Evolutionary conservation across 2,113 vertebrate genomes (phyloP).

Genomic region (Erythrolamprus reginae): DNA sequence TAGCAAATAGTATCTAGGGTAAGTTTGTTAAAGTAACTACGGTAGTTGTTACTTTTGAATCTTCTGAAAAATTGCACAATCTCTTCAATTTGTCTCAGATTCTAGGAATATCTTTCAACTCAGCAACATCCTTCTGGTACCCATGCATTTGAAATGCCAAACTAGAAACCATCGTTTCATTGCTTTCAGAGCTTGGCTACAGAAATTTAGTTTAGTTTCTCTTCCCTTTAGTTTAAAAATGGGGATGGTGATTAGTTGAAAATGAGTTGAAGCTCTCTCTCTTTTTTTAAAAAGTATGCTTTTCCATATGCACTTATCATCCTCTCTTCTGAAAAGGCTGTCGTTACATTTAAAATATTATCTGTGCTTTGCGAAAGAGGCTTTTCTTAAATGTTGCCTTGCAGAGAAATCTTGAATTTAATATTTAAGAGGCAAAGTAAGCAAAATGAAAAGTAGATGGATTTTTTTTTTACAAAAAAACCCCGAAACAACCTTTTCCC

Average conservation of each 20-base stretch:
- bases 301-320: constrained; percentile 34
- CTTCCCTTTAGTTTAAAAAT: not conserved
- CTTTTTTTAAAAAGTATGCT: not conserved
- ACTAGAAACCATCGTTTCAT: not conserved
- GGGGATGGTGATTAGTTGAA: not conserved
- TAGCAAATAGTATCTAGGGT: not conserved
- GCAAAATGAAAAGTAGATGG: constrained; percentile 39
- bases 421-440: constrained; percentile 34
- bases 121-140: not conserved
- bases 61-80: not conserved
- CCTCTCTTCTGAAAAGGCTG: constrained; percentile 29
- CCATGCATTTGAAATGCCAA: not conserved
- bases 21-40: not conserved
- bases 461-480: constrained; percentile 8
- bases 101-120: not conserved
- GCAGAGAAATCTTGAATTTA: constrained; percentile 44
- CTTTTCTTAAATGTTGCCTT: constrained; percentile 44
- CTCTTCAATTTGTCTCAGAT: not conserved
- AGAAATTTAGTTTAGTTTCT: not conserved
- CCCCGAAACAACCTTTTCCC: not conserved
- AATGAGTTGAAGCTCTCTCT: not conserved
- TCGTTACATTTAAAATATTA: constrained; percentile 61
- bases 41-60: not conserved
- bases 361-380: constrained; percentile 59
- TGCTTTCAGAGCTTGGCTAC: not conserved